These are phyloP conservation scores for Lasioglossum marginatum DNA, from an alignment of 2,888 invertebrate genomes.

Conservation along the genomic window DNA sequence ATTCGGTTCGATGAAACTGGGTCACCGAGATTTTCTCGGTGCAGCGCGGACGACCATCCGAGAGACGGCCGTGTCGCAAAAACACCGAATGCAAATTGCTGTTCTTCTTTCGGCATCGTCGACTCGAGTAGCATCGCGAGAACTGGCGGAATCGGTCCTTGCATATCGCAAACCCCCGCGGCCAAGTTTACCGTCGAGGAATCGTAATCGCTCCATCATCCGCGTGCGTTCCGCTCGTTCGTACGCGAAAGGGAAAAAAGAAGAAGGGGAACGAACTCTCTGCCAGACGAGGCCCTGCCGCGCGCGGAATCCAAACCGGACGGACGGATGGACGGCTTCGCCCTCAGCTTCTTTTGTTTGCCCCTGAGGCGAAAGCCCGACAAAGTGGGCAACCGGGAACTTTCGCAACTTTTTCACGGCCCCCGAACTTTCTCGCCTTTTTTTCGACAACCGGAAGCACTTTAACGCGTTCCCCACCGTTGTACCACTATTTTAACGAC, in stretches of 20 bases:
- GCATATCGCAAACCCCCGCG: not conserved
- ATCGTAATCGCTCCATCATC: conserved; percentile 19
- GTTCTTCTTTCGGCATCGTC: conserved; percentile 38
- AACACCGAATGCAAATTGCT: conserved; percentile 60
- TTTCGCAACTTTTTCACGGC: conserved; percentile 38
- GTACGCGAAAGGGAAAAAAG: not conserved
- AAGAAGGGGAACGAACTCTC: conserved; percentile 21
- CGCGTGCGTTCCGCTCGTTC: not conserved
- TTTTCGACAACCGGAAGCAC: not conserved
- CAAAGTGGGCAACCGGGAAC: conserved; percentile 20
- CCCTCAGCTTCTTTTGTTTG: conserved; percentile 27
- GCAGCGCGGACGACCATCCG: not conserved
- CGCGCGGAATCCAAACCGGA: conserved; percentile 57
- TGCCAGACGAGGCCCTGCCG: conserved; percentile 15
- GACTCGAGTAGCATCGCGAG: conserved; percentile 34
- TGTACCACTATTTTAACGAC: too few species aligned
- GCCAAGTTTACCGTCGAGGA: conserved; percentile 11
- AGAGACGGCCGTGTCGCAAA: conserved; percentile 33
- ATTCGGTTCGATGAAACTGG: conserved; percentile 45
- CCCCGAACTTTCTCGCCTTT: conserved; percentile 1
- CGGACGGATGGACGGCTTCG: not conserved
- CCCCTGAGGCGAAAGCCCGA: conserved; percentile 23
- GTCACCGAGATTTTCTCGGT: conserved; percentile 32
- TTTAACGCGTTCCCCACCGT: not conserved
- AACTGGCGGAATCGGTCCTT: conserved; percentile 28